Base-by-base conservation (phyloP, 2,888 invertebrate genomes). In the Iphiclides podalirius region DNA sequence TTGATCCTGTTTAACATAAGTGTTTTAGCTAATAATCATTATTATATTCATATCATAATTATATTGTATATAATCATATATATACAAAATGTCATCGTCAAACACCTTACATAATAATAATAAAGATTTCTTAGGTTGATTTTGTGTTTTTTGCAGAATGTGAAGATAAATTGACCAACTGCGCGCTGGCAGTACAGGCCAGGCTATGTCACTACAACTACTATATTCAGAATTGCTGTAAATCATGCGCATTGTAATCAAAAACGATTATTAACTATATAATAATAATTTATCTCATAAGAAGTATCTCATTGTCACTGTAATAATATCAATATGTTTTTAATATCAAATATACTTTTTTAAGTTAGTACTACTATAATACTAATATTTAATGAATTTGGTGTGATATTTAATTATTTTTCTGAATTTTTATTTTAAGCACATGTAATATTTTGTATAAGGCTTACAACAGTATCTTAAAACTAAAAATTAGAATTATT, bases 131-230 rank as follows among this genome's bases (percentile, higher is more conserved):
- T n/a, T n/a, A n/a, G n/a, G n/a, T n/a, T n/a, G n/a, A n/a, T n/a
- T 39, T 14, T 26, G 52, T 50, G 55, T 51, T 54, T 44, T 53
- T 71, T 68, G 39, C 67, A 72, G 90, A 86, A 47, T 95, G 95
- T 74, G 83, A 90, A 44, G 96, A 96, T 73, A 92, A 92, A 68
- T 90, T 95, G 69, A 83, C 89, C 35, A 95, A 95, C 79, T 97
- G 97, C 72, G 90, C 90, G 51, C 79, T 96, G 62, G 96, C 96
- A 0, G 94, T 95, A 1, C 96, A 96, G 76, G 95, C 96, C 3
- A 91, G 95, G 37, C 91, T 97, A 1, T 97, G 97, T 74, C 93
- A 93, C 64, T 95, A 96, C 72, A 93, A 93, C 58, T 96, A 95
- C 81, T 97, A 97, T 82, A 91, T 92, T 46, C 91, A 91, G 58